A percentile compares a stretch with the other conserved stretches of the same genome.
phyloP scores from a whole-genome alignment of 2,888 invertebrate genomes.

The Dexiosoma caninum region DNA sequence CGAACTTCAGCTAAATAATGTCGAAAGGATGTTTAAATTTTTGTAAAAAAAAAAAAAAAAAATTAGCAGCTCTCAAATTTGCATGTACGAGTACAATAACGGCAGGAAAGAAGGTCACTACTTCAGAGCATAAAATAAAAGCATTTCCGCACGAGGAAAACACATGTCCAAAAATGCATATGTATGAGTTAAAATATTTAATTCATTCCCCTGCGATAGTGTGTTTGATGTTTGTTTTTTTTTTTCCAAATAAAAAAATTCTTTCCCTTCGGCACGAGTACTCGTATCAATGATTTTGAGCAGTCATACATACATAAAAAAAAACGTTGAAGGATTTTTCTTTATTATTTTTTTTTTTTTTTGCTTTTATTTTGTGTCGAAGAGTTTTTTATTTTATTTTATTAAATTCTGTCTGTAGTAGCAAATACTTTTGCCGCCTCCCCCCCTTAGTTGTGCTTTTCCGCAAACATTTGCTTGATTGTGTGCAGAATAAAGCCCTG shows the following conservation, averaged over 20 bases:
- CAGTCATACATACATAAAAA: slow-evolving; percentile 52
- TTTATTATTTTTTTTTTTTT: too few relatives aligned
- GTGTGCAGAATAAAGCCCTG: slow-evolving; percentile 45
- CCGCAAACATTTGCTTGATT: background rate
- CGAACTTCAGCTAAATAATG: too few relatives aligned
- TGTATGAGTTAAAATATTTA: background rate
- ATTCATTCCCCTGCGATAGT: background rate
- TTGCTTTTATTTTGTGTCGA: too few relatives aligned
- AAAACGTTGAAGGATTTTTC: too few relatives aligned
- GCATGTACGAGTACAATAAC: slow-evolving; percentile 15
- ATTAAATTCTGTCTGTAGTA: background rate
- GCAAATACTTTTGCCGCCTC: too few relatives aligned
- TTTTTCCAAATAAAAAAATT: too few relatives aligned
- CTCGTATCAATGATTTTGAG: slow-evolving; percentile 43
- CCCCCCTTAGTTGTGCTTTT: slow-evolving; percentile 3
- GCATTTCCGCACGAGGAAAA: background rate
- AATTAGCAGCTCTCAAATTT: slow-evolving; percentile 24
- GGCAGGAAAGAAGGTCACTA: background rate
- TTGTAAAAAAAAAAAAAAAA: background rate
- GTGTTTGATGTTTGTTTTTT: background rate
- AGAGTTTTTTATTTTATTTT: slow-evolving; percentile 17
- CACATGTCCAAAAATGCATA: background rate
- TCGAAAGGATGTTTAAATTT: too few relatives aligned
- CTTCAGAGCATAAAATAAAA: background rate
- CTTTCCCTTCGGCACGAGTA: slow-evolving; percentile 18